Evolutionary conservation across 2,888 invertebrate species (phyloP), one percentile per base, ranked within the genome.

Genomic region (Cotesia congregata): DNA sequence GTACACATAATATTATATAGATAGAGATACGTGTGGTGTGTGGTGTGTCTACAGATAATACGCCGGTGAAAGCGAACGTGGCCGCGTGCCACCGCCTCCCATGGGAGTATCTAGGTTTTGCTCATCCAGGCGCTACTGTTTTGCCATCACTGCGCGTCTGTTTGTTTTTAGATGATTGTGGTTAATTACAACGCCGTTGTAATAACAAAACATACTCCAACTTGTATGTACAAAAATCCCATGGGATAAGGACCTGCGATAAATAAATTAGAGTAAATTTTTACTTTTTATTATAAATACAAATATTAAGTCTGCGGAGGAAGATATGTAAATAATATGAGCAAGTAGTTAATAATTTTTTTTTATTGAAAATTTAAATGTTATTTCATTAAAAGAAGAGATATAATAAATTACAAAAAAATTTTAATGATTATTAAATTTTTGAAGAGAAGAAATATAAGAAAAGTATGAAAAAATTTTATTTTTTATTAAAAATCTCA

Each of bases 161-260:
- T 88, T 88, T 88, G 86, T 71, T 87, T 83, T 81, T 83, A 85
- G 84, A 87, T 86, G 87, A 88, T 88, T 88, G 89, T 86, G 88
- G 88, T 89, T 89, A 89, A 89, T 89, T 88, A 89, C 87, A 85
- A 86, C 86, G 83, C 86, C 83, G 41, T 71, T 38, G 60, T 9
- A 40, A 17, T 30, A 73, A 67, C 50, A 50, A 50, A 12, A 50
- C 50, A 50, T 15, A 72, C n/a, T 38, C 38, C 12, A 20, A n/a
- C 15, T 41, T 40, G 68, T 30, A n/a, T 17, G n/a, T 62, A 0
- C 40, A 15, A 30, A 30, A 50, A 50, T 72, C 71, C 38, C 61
- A 15, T 15, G 71, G 62, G 71, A 61, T 12, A 30, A n/a, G 6
- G 30, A 59, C 15, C n/a, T 12, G 7, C 17, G 30, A 59, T 30